Evolutionary conservation across 2,113 vertebrate genomes (phyloP), one percentile per base, ranked within the genome.

Genomic region (Taurulus bubalis): DNA sequence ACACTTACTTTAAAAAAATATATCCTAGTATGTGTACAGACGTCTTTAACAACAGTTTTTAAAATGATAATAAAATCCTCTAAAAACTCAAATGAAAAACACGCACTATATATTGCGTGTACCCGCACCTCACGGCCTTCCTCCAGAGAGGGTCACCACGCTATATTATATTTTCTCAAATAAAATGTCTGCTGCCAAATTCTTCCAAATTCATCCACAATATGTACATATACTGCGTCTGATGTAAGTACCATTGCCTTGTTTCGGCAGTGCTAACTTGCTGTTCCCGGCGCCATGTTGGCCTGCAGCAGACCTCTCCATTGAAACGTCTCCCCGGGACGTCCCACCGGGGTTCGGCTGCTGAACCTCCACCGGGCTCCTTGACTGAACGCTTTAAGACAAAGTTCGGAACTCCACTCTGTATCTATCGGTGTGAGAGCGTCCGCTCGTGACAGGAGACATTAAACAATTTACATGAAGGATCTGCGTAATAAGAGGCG

Each of bases 391-490:
- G 68, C 58, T 66, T 77, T 26, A 5, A 10, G 34, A n/a, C 26
- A 70, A 76, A 68, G 60, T 76, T 89, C 38, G 7, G 42, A 82
- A 70, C 79, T 86, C 34, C 42, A 28, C 12, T 72, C 55, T 9
- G 65, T 56, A 28, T 60, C 6, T 64, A 24, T 18, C 24, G 59
- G 71, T 79, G 73, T 77, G 18, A 67, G 73, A 85, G 53, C 55
- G 47, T 66, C 34, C 18, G 28, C 20, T 18, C 22, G 4, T 79
- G 49, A 71, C 72, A 77, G 28, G 36, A 71, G 71, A 71, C 77
- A 77, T 89, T 74, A 69, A 87, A 89, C 78, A 56, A 79, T 85
- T 90, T 77, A 67, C 63, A 77, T 80, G 75, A 80, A 74, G 51
- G 77, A 82, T 85, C 62, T 66, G 30, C 60, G 85, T 80, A 85